Conservation (phyloP, 2,888 invertebrate species). For the Stenodema calcarata region DNA sequence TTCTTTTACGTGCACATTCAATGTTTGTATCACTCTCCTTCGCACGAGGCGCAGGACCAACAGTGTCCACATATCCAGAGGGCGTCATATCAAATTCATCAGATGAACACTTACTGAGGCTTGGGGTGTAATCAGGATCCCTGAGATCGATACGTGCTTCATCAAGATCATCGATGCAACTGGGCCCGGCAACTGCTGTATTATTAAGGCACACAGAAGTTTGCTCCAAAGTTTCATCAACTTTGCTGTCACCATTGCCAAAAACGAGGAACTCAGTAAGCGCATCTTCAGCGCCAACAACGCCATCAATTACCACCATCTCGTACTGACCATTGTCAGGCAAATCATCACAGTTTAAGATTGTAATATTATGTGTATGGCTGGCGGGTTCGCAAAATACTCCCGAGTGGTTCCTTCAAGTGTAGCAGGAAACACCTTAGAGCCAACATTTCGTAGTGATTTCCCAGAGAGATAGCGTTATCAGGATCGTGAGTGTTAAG, state of each 20-base stretch:
- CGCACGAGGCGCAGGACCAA: not conserved
- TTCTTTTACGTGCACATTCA: not conserved
- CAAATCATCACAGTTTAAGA: not conserved
- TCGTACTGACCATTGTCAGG: not conserved
- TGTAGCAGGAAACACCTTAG: not conserved
- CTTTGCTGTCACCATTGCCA: not conserved
- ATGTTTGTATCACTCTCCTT: not conserved
- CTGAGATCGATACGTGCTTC: not conserved
- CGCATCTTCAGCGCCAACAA: not conserved
- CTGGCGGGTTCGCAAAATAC: not conserved
- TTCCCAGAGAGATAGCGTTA: not conserved
- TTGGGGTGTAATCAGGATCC: slow-evolving; percentile 11
- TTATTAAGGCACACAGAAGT: not conserved
- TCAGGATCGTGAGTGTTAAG: not conserved
- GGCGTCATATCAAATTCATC: not conserved
- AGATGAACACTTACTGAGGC: not conserved
- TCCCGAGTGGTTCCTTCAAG: not conserved
- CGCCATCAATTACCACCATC: not conserved
- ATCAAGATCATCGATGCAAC: not conserved
- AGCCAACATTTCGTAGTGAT: not conserved
- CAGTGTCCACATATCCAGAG: not conserved
- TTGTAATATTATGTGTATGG: not conserved
- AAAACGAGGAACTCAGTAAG: not conserved
- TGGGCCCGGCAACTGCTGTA: slow-evolving; percentile 8
- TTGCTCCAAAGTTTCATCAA: not conserved